Evolutionary conservation across 2,113 vertebrate species (phyloP), one percentile per base, ranked within the genome.

Genomic region (Pyxicephalus adspersus): DNA sequence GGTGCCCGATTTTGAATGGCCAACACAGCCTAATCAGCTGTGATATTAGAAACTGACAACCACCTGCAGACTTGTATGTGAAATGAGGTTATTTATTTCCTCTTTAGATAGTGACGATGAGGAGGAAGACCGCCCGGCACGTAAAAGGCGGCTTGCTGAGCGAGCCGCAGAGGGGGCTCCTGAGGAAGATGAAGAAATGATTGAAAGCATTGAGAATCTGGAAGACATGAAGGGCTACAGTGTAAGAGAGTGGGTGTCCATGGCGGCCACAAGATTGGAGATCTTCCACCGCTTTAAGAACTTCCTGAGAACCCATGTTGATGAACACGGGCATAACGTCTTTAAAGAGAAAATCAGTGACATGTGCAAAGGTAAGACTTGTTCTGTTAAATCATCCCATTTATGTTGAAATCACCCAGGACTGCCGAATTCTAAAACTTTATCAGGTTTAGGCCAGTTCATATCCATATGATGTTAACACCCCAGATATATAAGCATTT

Each of bases 271-370:
- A 0, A 92, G 96, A 0, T 91, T 99, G 58, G 98, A 99, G 89
- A 99, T 99, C 91, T 96, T 96, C 89, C 96, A 99, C 91, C 95
- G 98, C 83, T 99, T 99, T 90, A 98, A 96, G 91, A 98, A 98
- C 91, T 99, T 99, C 83, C 87, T 99, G 86, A 94, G 97, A 72
- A 98, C 97, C 0, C 96, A 99, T 0, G 97, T 99, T 76, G 97
- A 99, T 28, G 92, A 96, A 74, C 95, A 93, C 0, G 97, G 97
- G 13, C 98, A 97, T 91, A 99, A 99, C 0, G 97, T 99, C 65
- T 99, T 99, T 89, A 99, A 99, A 87, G 97, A 98, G 88, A 95
- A 96, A 86, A 98, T 99, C 91, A 96, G 95, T 0, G 98, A 99
- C 89, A 98, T 99, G 98, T 99, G 98, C 89, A 99, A 99, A 97